phyloP scores from a whole-genome alignment of 1,140 invertebrate species.

The Colletes latitarsis region DNA sequence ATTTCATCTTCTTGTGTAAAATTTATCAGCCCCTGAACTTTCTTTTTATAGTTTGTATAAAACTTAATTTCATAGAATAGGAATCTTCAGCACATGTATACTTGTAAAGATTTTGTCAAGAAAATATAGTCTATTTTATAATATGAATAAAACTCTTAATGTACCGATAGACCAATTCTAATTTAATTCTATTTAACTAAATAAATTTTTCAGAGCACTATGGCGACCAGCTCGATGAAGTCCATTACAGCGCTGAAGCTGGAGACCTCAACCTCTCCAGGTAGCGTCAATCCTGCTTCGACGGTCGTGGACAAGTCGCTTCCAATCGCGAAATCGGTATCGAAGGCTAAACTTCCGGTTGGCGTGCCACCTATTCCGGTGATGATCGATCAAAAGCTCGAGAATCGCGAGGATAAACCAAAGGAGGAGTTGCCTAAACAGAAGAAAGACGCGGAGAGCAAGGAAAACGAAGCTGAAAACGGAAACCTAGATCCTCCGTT shows the following conservation, averaged over 20 bases:
- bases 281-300: constrained; percentile 53
- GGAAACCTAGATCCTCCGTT: constrained; percentile 58
- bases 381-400: constrained; percentile 65
- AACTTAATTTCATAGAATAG: too few species aligned
- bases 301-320: constrained; percentile 54
- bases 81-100: too few species aligned
- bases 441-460: constrained; percentile 33
- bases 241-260: constrained; percentile 42
- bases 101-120: too few species aligned
- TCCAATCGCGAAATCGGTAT: constrained; percentile 29
- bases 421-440: constrained; percentile 20
- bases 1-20: too few species aligned
- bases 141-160: neutral
- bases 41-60: too few species aligned
- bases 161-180: neutral
- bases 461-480: constrained; percentile 54
- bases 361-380: constrained; percentile 77
- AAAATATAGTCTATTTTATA: too few species aligned
- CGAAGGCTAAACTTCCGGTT: constrained; percentile 74
- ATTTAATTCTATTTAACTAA: too few species aligned
- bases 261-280: constrained; percentile 64
- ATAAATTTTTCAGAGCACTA: constrained; percentile 62
- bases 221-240: constrained; percentile 61
- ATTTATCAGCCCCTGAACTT: too few species aligned
- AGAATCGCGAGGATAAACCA: constrained; percentile 47